These are phyloP conservation scores for Trichonephila inaurata DNA, from an alignment of 1,140 invertebrate species.

Conservation along the genomic window DNA sequence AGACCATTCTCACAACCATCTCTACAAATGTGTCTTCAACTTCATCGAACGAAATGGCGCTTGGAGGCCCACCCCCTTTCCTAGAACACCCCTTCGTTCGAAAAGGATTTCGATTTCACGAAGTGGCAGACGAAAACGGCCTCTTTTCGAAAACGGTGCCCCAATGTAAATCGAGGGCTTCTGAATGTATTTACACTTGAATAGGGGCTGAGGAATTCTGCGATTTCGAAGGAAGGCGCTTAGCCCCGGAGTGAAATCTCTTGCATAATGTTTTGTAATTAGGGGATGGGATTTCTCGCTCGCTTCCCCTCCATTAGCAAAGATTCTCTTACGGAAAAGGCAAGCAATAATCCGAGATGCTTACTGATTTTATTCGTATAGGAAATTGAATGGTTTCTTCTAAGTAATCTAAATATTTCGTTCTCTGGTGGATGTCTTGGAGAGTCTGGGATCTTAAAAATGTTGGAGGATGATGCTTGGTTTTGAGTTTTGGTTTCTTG, in stretches of 20 bases:
- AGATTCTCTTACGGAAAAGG: slow-evolving; percentile 4
- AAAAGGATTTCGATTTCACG: slow-evolving; percentile 53
- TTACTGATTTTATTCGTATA: slow-evolving; percentile 34
- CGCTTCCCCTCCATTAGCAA: slow-evolving; percentile 16
- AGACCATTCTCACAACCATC: slow-evolving; percentile 19
- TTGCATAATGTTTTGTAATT: slow-evolving; percentile 69
- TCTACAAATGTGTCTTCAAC: not conserved
- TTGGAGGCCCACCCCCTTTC: not conserved
- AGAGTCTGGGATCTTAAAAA: not conserved
- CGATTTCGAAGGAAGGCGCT: slow-evolving; percentile 38
- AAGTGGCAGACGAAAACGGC: slow-evolving; percentile 55
- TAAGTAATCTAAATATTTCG: not conserved
- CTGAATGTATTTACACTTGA: slow-evolving; percentile 67
- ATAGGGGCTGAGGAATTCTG: slow-evolving; percentile 32
- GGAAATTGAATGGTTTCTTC: slow-evolving; percentile 22
- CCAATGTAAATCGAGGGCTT: slow-evolving; percentile 54
- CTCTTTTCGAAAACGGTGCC: slow-evolving; percentile 8
- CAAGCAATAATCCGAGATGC: slow-evolving; percentile 8
- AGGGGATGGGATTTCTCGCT: slow-evolving; percentile 41
- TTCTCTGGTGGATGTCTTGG: not conserved
- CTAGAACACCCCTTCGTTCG: not conserved
- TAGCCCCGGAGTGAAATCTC: slow-evolving; percentile 36
- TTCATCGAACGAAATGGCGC: slow-evolving; percentile 22
- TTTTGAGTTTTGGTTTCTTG: not conserved
- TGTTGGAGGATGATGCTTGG: too few species aligned